Evolutionary conservation across 2,113 vertebrate species (phyloP).

Genomic region (Actenoides lindsayi): DNA sequence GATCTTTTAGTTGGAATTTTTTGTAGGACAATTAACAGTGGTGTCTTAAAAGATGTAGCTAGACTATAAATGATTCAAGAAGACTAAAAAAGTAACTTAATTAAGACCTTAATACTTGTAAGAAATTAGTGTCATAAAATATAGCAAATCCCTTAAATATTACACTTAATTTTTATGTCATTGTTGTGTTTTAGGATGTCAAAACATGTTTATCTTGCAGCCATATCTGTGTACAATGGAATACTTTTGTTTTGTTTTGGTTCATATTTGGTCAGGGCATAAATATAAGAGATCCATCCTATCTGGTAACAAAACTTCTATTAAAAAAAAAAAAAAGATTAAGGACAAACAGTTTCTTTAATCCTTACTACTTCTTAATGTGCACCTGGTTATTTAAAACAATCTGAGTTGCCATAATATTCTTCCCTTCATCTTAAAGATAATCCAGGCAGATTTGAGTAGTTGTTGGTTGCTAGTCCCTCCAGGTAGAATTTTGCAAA

Average conservation of each 20-base stretch:
- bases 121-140: background rate
- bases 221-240: background rate
- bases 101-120: background rate
- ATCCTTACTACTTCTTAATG: background rate
- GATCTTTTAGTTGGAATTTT: background rate
- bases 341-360: background rate
- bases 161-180: background rate
- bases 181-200: background rate
- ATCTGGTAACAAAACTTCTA: background rate
- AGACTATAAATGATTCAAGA: background rate
- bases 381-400: background rate
- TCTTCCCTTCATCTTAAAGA: background rate
- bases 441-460: background rate
- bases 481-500: slow-evolving; percentile 30
- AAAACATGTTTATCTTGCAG: background rate
- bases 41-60: background rate
- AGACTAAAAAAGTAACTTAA: background rate
- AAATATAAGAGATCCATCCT: background rate
- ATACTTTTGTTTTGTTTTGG: background rate
- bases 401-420: background rate
- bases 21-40: background rate
- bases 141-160: background rate
- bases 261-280: background rate
- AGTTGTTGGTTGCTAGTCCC: background rate
- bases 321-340: background rate